Percentiles rank a stretch among this genome's conserved stretches.
phyloP scores from a whole-genome alignment of 2,797 vertebrate species.

The Orestias chungarensis region DNA sequence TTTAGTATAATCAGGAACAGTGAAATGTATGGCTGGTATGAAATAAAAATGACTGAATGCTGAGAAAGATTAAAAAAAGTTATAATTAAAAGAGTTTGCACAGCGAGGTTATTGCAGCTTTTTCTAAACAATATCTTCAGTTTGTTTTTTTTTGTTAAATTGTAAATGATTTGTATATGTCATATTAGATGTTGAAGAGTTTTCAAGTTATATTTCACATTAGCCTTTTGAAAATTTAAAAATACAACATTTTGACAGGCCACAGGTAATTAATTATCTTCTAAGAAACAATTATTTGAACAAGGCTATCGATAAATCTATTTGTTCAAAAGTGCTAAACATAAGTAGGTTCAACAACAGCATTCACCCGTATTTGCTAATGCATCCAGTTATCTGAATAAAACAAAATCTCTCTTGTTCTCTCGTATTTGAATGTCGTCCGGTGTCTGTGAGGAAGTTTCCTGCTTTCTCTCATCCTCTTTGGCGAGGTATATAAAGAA shows the following conservation, averaged over 20 bases:
- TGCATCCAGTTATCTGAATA: neutral
- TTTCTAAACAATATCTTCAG: neutral
- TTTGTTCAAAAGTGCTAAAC: neutral
- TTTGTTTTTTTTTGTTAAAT: neutral
- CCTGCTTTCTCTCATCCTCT: slow-evolving; percentile 16
- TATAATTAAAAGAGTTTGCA: neutral
- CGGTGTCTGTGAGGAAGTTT: slow-evolving; percentile 11
- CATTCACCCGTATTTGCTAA: neutral
- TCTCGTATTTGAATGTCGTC: slow-evolving; percentile 15
- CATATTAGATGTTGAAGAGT: neutral
- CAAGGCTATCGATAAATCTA: neutral
- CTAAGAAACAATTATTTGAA: neutral
- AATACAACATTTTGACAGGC: neutral
- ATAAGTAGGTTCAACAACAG: neutral
- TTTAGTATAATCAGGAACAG: neutral
- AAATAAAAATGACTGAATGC: neutral
- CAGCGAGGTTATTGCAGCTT: neutral
- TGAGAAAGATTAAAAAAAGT: neutral
- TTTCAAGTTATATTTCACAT: neutral
- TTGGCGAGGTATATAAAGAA: slow-evolving; percentile 19
- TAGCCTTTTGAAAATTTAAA: neutral
- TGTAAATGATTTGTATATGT: neutral
- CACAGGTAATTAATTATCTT: neutral
- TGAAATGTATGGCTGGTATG: neutral
- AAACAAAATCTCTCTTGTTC: neutral